Percentiles rank a stretch among this genome's conserved stretches.
These are phyloP conservation scores for Nasonia oneida DNA, from an alignment of 2,888 invertebrate species.

Conservation along the genomic window DNA sequence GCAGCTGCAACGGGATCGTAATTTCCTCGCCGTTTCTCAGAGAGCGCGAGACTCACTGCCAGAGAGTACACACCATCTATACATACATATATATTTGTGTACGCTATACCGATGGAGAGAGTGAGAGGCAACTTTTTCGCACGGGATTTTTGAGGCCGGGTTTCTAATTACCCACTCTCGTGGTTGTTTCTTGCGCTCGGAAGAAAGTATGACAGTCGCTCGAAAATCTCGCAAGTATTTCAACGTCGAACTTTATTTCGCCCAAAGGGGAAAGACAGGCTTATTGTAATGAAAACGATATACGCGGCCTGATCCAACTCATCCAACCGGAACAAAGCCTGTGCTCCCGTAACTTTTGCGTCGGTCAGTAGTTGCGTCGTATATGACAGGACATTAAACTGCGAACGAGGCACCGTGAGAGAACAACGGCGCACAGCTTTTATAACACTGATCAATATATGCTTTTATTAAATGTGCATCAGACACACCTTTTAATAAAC, in stretches of 20 bases:
- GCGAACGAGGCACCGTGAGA: not conserved
- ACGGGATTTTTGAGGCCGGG: not conserved
- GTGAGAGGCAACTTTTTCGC: not conserved
- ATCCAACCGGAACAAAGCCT: too few species aligned
- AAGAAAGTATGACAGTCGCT: not conserved
- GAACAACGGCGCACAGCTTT: too few species aligned
- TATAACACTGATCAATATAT: too few species aligned
- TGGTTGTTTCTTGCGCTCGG: not conserved
- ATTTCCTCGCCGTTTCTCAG: conserved; percentile 48
- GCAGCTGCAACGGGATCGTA: conserved; percentile 43
- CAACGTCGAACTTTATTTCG: not conserved
- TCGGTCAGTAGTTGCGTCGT: not conserved
- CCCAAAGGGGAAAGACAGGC: not conserved
- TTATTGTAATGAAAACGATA: too few species aligned
- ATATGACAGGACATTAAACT: not conserved
- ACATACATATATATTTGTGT: not conserved
- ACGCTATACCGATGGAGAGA: not conserved
- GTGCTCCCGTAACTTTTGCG: too few species aligned
- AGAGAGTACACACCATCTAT: not conserved
- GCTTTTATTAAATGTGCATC: too few species aligned
- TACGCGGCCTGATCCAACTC: too few species aligned
- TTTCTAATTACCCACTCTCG: not conserved
- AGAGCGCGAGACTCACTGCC: not conserved
- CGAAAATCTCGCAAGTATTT: not conserved
- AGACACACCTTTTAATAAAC: too few species aligned